These are phyloP conservation scores for Leucoraja erinaceus DNA, from an alignment of 2,113 vertebrate species.

Conservation along the genomic window DNA sequence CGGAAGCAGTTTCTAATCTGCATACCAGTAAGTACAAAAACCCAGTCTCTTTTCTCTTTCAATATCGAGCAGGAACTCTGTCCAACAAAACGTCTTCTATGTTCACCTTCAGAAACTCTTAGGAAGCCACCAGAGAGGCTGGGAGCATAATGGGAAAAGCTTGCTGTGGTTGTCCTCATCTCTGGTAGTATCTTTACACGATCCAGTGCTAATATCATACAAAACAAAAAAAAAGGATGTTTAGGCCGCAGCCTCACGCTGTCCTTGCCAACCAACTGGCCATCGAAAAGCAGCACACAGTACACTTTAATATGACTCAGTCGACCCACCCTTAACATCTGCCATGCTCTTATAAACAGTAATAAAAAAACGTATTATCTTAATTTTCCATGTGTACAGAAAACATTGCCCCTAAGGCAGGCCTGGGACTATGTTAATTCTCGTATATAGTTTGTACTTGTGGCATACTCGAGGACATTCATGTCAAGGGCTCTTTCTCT, in stretches of 20 bases:
- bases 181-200: constrained; percentile 39
- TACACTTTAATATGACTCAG: constrained; percentile 60
- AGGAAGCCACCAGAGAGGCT: constrained; percentile 49
- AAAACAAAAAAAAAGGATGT: constrained; percentile 48
- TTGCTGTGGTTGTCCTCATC: constrained; percentile 28
- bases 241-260: constrained; percentile 60
- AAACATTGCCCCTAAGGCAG: constrained; percentile 58
- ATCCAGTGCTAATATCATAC: constrained; percentile 64
- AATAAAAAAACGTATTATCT: not conserved
- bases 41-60: constrained; percentile 52
- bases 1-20: constrained; percentile 73
- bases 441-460: constrained; percentile 48
- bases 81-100: constrained; percentile 57
- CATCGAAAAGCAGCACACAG: constrained; percentile 66
- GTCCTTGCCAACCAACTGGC: constrained; percentile 39
- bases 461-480: constrained; percentile 45
- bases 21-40: constrained; percentile 68
- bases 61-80: constrained; percentile 60
- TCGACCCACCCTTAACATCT: constrained; percentile 56
- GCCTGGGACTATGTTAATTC: constrained; percentile 50
- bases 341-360: constrained; percentile 42
- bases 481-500: constrained; percentile 40
- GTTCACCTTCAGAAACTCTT: constrained; percentile 49
- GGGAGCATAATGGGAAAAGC: constrained; percentile 16
- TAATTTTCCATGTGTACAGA: constrained; percentile 48